Evolutionary conservation across 35 echinoderm and acorn worm species (phyloP), one percentile per base, ranked within the genome.

Genomic region (Patiria miniata): DNA sequence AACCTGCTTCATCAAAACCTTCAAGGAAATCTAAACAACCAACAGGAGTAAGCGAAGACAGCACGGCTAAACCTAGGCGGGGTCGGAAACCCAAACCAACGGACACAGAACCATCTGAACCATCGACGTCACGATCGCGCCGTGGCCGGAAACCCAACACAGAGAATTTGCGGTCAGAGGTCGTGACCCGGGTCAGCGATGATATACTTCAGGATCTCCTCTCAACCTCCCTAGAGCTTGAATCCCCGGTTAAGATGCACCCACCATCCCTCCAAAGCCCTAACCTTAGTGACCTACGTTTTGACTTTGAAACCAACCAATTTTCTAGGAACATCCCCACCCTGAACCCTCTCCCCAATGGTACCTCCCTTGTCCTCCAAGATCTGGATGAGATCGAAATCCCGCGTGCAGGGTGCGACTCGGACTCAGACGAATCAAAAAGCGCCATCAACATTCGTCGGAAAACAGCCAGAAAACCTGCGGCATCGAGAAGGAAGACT

Each of bases 361-460:
- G 65, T 26, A 73, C 26, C 34, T 73, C 57, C 29, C 28, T 83
- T 14, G 36, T 60, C 15, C 37, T 59, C 8, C 80, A 83, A 8
- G 90, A 93, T 29, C 65, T 83, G 34, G 90, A 91, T 85, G 95
- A 98, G 56, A 91, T 98, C 83, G 95, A 98, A 65, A 89, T 98
- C 55, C 95, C 92, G 19, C 50, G 95, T 73, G 86, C 82, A 58
- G 90, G 86, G 3, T 40, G 52, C 7, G 91, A 84, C 14, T 91
- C 89, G 8, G 92, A 86, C 30, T 79, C 65, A 3, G 84, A 90
- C 19, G 82, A 87, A 33, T 40, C 22, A 7, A 50, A 18, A 14
- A 39, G 22, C 7, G 30, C 33, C 21, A 53, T 26, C 18, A 86
- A 58, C 39, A 65, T 79, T 36, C 82, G 61, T 19, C 69, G 22